Percentiles rank a stretch among this genome's conserved stretches.
Evolutionary conservation across 2,113 vertebrate species (phyloP).

Genomic region (Rhynchopsitta pachyrhyncha): DNA sequence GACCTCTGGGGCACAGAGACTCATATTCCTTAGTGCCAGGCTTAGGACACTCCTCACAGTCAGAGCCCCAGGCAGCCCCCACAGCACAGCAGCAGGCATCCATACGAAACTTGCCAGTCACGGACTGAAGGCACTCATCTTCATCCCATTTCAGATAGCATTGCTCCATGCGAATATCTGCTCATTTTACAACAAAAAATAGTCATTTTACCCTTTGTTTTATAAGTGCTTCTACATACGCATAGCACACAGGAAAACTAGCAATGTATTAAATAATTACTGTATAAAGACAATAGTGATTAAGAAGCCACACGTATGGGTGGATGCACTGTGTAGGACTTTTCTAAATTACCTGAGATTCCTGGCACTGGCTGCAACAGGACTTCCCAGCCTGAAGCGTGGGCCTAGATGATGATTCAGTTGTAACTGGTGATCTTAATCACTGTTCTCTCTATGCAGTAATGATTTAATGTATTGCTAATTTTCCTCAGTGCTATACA

Average conservation of each 20-base stretch:
- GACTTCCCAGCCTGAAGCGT: background rate
- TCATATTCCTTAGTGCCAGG: constrained; percentile 64
- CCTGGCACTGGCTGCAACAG: background rate
- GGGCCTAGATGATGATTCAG: background rate
- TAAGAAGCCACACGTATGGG: background rate
- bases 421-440: background rate
- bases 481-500: background rate
- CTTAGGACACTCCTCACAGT: constrained; percentile 75
- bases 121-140: constrained; percentile 68
- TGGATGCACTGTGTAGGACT: background rate
- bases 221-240: background rate
- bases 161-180: constrained; percentile 77
- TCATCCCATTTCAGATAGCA: constrained; percentile 79
- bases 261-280: background rate
- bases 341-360: background rate
- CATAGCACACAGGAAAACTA: background rate
- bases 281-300: background rate
- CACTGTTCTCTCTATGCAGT: background rate
- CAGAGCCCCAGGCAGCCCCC: constrained; percentile 76
- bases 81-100: constrained; percentile 80
- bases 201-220: background rate
- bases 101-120: constrained; percentile 73
- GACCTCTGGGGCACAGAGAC: constrained; percentile 76
- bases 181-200: background rate
- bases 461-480: background rate